These are phyloP conservation scores for Oncorhynchus gorbuscha DNA, from an alignment of 2,113 vertebrate genomes.

Conservation along the genomic window DNA sequence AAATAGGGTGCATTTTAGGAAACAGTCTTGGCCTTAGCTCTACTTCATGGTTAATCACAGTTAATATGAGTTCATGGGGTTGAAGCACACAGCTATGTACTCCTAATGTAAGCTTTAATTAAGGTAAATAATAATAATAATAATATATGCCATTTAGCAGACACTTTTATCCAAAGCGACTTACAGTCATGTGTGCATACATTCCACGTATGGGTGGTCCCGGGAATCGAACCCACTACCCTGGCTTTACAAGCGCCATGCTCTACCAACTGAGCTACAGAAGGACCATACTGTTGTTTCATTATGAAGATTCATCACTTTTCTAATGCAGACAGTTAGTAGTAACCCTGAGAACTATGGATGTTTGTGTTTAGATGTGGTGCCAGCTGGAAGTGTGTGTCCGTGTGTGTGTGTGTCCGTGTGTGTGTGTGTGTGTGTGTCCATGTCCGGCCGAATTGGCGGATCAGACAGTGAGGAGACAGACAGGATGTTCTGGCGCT, in stretches of 20 bases:
- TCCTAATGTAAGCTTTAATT: neutral
- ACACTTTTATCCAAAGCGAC: too few relatives aligned
- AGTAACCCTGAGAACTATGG: neutral
- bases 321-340: slow-evolving; percentile 33
- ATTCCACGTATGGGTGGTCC: too few relatives aligned
- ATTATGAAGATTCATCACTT: slow-evolving; percentile 41
- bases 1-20: too few relatives aligned
- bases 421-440: neutral
- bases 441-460: neutral
- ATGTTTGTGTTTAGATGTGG: neutral
- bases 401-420: neutral
- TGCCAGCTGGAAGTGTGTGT: neutral
- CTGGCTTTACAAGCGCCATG: too few relatives aligned
- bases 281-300: slow-evolving; percentile 2
- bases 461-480: too few relatives aligned
- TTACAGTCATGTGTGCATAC: too few relatives aligned
- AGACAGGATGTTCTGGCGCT: too few relatives aligned
- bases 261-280: too few relatives aligned
- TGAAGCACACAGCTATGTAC: neutral
- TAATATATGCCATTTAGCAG: too few relatives aligned
- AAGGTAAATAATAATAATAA: too few relatives aligned
- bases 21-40: too few relatives aligned
- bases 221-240: too few relatives aligned
- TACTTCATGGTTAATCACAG: slow-evolving; percentile 23
- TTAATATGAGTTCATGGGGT: slow-evolving; percentile 43